Base-by-base conservation (phyloP, 2,888 invertebrate species). In the Agrochola lychnidis region DNA sequence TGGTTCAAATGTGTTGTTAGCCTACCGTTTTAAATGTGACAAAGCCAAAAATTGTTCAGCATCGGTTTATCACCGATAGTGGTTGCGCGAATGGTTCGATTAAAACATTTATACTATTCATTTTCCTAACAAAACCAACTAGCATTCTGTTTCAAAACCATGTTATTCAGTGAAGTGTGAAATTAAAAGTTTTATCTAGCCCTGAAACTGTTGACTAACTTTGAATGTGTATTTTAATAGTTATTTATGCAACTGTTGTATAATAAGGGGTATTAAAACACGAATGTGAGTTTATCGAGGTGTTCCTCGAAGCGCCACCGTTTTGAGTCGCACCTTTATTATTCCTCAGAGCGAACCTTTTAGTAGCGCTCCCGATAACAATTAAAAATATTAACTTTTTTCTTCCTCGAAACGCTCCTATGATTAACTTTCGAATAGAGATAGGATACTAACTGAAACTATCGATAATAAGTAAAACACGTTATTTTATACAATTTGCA, bases 391-490 rank as follows among this genome's bases (percentile, higher is more conserved):
- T 48, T 48, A 48, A 16, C 0, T 48, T 16, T n/a, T 51, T 6
- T 53, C n/a, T n/a, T 53, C 53, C 53, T 53, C 56, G 56, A 22
- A 56, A 10, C n/a, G 56, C 51, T 9, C 59, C 59, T 25, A 59
- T 59, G 16, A 59, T 59, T 59, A 59, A 59, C 59, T 59, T 59
- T 59, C 59, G 59, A 25, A 59, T 59, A 59, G 59, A 30, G 59
- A 59, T 59, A 22, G 62, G 62, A 62, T 59, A 30, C 59, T 59
- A 59, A 59, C 59, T 63, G 63, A n/a, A 64, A 64, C 25, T 64
- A 45, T 66, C 45, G 64, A 45, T 66, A 66, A 66, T 45, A 66
- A 66, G 64, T 66, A 66, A 45, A 66, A 66, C 45, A 66, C 45
- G 45, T 66, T 66, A 51, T 51, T 48, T 48, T 48, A 48, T 48